A percentile compares a stretch with the other conserved stretches of the same genome.
These are phyloP conservation scores for Tachuris rubrigastra DNA, from an alignment of 2,113 vertebrate species.

Conservation along the genomic window DNA sequence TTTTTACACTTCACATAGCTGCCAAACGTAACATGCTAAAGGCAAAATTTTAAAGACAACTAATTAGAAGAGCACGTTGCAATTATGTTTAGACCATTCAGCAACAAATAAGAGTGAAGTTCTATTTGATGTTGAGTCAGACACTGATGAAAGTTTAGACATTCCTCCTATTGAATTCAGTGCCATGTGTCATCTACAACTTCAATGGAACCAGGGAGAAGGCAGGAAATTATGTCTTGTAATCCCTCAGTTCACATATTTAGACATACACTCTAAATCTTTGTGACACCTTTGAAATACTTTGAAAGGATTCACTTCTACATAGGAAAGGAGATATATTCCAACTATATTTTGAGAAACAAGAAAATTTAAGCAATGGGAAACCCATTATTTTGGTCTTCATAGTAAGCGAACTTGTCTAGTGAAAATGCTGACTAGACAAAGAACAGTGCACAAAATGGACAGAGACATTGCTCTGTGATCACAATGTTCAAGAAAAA, in stretches of 20 bases:
- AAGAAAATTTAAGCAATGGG: background rate
- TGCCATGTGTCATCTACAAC: background rate
- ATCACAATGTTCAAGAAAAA: background rate
- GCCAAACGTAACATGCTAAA: slow-evolving; percentile 31
- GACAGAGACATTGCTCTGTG: background rate
- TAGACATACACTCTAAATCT: background rate
- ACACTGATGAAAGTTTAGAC: background rate
- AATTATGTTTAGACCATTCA: slow-evolving; percentile 23
- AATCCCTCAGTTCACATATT: background rate
- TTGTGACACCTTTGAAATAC: background rate
- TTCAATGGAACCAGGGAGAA: background rate
- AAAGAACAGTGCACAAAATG: background rate
- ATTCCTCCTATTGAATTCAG: background rate
- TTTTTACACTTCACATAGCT: slow-evolving; percentile 62
- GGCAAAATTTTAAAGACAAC: slow-evolving; percentile 63
- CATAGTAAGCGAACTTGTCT: background rate
- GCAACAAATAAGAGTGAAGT: slow-evolving; percentile 37
- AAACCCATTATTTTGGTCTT: background rate
- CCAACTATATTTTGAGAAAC: background rate
- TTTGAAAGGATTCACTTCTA: background rate
- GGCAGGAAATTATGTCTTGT: background rate
- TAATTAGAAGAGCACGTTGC: slow-evolving; percentile 61
- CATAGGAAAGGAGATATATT: background rate
- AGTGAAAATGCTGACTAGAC: background rate
- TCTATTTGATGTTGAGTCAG: background rate